phyloP scores from a whole-genome alignment of 2,888 invertebrate genomes.

The Abrostola tripartita region DNA sequence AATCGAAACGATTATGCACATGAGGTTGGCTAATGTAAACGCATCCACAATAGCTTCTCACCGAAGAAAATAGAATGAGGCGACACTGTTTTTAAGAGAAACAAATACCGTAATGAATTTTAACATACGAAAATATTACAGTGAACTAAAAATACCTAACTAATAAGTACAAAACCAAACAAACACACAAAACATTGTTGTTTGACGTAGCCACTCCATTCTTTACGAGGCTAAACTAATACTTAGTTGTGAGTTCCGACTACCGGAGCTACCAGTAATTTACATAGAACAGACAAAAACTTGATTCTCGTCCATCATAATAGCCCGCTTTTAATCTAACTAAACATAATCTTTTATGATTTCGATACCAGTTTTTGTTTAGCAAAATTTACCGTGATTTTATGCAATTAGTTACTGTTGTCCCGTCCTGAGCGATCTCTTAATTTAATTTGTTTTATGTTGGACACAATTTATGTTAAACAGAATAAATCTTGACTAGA shows the following conservation, averaged over 20 bases:
- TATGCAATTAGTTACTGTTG: constrained; percentile 50
- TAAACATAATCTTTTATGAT: constrained; percentile 46
- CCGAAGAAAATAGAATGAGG: neutral
- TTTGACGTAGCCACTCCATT: constrained; percentile 8
- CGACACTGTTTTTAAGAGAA: neutral
- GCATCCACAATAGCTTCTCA: neutral
- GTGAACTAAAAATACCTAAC: neutral
- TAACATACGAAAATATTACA: neutral
- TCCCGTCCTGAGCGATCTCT: constrained; percentile 40
- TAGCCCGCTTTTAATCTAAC: constrained; percentile 34
- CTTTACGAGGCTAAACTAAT: constrained; percentile 29
- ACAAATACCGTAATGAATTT: neutral
- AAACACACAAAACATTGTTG: constrained; percentile 7
- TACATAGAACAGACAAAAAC: constrained; percentile 51
- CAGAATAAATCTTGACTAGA: constrained; percentile 39
- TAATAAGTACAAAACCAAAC: constrained; percentile 13
- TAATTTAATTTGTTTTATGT: constrained; percentile 49
- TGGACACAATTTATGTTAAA: constrained; percentile 27
- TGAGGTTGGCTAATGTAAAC: no score
- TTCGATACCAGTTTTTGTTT: constrained; percentile 54
- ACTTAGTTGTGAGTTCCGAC: constrained; percentile 25
- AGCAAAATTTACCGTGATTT: constrained; percentile 48
- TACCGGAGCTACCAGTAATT: constrained; percentile 47
- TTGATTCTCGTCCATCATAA: constrained; percentile 26
- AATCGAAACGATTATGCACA: no score